Percentiles rank a stretch among this genome's conserved stretches.
Conservation (phyloP, 1,140 invertebrate species). For the Lepidotrigona ventralis region DNA sequence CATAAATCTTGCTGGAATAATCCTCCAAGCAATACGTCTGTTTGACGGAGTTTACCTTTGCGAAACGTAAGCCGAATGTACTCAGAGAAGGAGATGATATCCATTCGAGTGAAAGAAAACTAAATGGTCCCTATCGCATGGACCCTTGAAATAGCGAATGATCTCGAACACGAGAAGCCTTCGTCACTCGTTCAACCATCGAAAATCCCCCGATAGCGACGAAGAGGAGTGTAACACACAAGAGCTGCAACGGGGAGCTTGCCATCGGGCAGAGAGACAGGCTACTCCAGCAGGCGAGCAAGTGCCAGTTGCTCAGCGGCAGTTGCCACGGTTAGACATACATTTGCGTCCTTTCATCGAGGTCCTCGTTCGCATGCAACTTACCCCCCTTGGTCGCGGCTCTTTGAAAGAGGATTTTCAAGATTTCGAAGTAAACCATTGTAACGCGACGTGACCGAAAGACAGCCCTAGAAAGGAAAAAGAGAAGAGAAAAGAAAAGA, state of each 20-base stretch:
- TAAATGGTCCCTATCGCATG: background rate
- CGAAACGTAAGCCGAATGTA: too few relatives aligned
- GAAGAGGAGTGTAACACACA: conserved; percentile 34
- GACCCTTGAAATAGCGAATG: background rate
- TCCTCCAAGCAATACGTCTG: background rate
- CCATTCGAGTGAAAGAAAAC: too few relatives aligned
- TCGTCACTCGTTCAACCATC: conserved; percentile 19
- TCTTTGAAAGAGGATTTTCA: background rate
- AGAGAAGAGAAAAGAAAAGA: background rate
- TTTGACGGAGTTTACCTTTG: too few relatives aligned
- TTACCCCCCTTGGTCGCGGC: conserved; percentile 1
- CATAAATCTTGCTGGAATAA: background rate
- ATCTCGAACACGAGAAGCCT: background rate
- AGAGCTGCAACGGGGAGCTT: conserved; percentile 57
- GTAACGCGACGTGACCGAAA: background rate
- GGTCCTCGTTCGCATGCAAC: background rate
- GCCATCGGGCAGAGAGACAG: conserved; percentile 47
- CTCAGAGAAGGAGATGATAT: background rate
- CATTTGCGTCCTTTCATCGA: conserved; percentile 22
- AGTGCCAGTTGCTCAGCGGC: conserved; percentile 72
- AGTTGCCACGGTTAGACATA: conserved; percentile 69
- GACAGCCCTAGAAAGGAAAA: background rate
- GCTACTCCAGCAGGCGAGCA: conserved; percentile 54
- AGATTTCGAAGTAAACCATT: background rate
- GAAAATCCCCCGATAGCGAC: conserved; percentile 36